A percentile compares a stretch with the other conserved stretches of the same genome.
Evolutionary conservation across 2,888 invertebrate species (phyloP).

Genomic region (Hirtodrosophila duncani): DNA sequence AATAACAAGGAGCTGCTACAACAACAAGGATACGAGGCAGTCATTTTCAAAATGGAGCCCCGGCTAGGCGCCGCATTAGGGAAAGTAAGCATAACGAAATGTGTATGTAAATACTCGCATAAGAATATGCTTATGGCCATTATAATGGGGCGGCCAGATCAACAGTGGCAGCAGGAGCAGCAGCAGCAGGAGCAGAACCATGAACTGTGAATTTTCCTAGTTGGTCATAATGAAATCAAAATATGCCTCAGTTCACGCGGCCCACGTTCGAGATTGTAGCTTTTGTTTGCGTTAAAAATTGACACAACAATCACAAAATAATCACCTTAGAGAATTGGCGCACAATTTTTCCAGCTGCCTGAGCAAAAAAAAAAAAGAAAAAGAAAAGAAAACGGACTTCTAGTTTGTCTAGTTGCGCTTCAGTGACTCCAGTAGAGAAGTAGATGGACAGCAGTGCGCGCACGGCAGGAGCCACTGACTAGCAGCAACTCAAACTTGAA

Average conservation of each 20-base stretch:
- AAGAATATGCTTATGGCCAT: slow-evolving; percentile 25
- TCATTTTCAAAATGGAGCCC: slow-evolving; percentile 35
- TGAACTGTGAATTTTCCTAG: slow-evolving; percentile 27
- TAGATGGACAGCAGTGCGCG: neutral
- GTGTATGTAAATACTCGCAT: slow-evolving; percentile 27
- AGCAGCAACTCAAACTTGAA: slow-evolving; percentile 16
- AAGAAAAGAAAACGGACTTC: slow-evolving; percentile 4
- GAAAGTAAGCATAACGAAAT: slow-evolving; percentile 31
- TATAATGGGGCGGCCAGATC: slow-evolving; percentile 25
- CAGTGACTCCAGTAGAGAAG: neutral
- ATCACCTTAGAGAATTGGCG: slow-evolving; percentile 60
- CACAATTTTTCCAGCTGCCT: neutral
- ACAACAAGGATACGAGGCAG: slow-evolving; percentile 16
- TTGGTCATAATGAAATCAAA: slow-evolving; percentile 51
- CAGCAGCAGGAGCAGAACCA: slow-evolving; percentile 14
- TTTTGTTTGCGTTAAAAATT: slow-evolving; percentile 40
- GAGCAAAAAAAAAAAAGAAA: neutral
- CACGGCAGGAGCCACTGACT: neutral
- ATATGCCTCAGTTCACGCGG: slow-evolving; percentile 26
- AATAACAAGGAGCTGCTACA: slow-evolving; percentile 11
- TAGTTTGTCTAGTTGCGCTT: slow-evolving; percentile 22
- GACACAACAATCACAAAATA: slow-evolving; percentile 55
- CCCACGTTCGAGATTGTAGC: neutral
- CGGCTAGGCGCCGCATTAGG: slow-evolving; percentile 4
- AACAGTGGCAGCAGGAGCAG: neutral